These are phyloP conservation scores for Scaptomyza flava DNA, from an alignment of 2,888 invertebrate species.

Conservation along the genomic window DNA sequence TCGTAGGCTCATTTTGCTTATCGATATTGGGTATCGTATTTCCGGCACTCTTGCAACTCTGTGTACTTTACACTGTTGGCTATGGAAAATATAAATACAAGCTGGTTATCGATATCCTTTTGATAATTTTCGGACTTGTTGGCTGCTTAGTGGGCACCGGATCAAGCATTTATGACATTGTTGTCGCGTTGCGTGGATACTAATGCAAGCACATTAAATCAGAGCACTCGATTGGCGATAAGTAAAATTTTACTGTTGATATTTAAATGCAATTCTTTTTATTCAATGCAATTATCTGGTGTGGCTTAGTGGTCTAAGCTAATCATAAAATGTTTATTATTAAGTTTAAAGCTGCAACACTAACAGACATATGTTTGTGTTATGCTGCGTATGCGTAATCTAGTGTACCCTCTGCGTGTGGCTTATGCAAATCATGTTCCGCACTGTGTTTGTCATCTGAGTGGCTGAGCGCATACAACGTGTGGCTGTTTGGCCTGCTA, in stretches of 20 bases:
- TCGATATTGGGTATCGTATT: conserved; percentile 96
- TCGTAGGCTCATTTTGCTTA: conserved; percentile 96
- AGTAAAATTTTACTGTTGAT: neutral
- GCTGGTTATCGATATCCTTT: neutral
- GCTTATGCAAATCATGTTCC: conserved; percentile 57
- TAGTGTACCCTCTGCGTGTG: conserved; percentile 31
- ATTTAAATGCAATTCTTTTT: neutral
- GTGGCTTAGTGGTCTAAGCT: neutral
- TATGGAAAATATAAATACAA: conserved; percentile 85
- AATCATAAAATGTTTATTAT: conserved; percentile 16
- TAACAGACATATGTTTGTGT: conserved; percentile 14
- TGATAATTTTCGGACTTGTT: neutral
- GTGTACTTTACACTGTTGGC: conserved; percentile 88
- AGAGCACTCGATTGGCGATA: neutral
- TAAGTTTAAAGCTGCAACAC: neutral
- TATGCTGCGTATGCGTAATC: conserved; percentile 45
- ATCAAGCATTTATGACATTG: neutral
- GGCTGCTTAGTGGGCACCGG: neutral
- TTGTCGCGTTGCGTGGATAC: neutral
- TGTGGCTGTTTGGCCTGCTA: conserved; percentile 36
- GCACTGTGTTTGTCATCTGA: conserved; percentile 35
- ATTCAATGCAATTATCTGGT: conserved; percentile 23
- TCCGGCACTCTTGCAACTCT: conserved; percentile 94
- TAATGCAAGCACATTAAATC: neutral
- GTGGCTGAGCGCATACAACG: neutral